phyloP scores from a whole-genome alignment of 2,113 vertebrate genomes.

The Indicator indicator region DNA sequence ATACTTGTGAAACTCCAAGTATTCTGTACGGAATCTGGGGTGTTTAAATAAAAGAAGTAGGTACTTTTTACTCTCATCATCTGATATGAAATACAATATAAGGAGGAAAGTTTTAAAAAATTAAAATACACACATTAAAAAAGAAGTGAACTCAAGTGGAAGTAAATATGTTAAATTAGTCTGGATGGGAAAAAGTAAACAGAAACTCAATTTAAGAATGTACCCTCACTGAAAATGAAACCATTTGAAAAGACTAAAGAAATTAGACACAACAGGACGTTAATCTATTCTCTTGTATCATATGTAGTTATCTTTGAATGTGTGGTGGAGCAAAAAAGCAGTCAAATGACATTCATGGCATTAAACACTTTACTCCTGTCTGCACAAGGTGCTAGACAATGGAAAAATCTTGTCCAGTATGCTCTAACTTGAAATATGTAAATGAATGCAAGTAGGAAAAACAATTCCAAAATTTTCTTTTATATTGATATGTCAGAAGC shows the following conservation, averaged over 20 bases:
- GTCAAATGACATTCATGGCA: neutral
- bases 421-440: neutral
- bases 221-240: neutral
- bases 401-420: neutral
- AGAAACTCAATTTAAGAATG: neutral
- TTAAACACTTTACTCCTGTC: neutral
- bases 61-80: neutral
- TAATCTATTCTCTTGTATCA: neutral
- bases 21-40: neutral
- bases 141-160: neutral
- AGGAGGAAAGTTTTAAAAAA: neutral
- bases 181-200: neutral
- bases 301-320: neutral
- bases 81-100: neutral
- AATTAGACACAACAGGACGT: neutral
- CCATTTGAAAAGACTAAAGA: neutral
- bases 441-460: neutral
- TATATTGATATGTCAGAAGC: neutral
- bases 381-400: neutral
- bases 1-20: neutral
- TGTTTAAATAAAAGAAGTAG: neutral
- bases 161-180: neutral
- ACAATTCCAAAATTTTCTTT: neutral
- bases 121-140: neutral
- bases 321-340: neutral